These are phyloP conservation scores for Hyperoplus immaculatus DNA, from an alignment of 2,797 vertebrate genomes.

Conservation along the genomic window DNA sequence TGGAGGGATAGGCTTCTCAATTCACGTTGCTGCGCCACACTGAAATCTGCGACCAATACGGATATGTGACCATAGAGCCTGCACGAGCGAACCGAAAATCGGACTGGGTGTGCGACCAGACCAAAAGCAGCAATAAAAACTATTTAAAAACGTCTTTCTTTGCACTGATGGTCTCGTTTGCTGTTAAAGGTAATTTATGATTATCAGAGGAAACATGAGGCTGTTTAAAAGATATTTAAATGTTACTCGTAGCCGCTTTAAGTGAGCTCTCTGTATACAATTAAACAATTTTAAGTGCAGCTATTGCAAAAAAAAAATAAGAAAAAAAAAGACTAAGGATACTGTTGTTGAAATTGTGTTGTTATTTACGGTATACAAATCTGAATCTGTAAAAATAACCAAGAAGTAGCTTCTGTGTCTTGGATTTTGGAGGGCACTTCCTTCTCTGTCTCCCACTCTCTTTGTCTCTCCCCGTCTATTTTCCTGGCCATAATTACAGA, in stretches of 20 bases:
- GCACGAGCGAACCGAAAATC: too few species aligned
- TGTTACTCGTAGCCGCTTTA: neutral
- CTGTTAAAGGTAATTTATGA: too few species aligned
- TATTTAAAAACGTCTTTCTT: too few species aligned
- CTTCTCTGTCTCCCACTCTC: slow-evolving; percentile 38
- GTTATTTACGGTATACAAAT: neutral
- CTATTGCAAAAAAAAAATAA: neutral
- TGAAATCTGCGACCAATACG: too few species aligned
- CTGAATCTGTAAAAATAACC: neutral
- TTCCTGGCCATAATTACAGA: slow-evolving; percentile 74
- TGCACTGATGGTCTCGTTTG: too few species aligned
- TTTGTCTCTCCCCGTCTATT: slow-evolving; percentile 65
- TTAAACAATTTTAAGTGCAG: neutral
- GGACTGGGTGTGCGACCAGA: too few species aligned
- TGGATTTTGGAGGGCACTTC: slow-evolving; percentile 33
- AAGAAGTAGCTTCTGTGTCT: neutral
- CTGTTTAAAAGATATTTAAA: too few species aligned
- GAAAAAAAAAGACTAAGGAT: neutral
- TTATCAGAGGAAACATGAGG: too few species aligned
- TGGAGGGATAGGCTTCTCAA: too few species aligned
- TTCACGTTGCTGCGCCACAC: too few species aligned
- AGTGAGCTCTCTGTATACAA: neutral
- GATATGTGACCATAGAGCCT: too few species aligned
- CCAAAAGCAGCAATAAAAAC: too few species aligned
- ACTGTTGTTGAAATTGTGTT: neutral